Conservation (phyloP, 2,888 invertebrate genomes). For the Neocrepidodera transversa region DNA sequence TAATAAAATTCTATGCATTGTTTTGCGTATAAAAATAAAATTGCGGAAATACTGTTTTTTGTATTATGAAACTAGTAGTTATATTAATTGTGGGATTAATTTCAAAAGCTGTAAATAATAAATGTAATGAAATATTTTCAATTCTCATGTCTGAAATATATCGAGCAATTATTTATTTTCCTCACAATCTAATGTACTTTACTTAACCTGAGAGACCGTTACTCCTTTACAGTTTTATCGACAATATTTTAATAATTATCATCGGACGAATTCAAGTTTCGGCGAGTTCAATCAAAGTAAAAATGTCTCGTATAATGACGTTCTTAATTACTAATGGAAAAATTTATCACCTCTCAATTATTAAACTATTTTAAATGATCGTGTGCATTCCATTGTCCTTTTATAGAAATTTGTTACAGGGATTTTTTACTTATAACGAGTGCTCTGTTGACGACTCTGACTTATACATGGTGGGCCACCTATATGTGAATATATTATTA, state of each 20-base stretch:
- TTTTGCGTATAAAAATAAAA: constrained; percentile 14
- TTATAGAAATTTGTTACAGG: constrained; percentile 45
- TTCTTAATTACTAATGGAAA: constrained; percentile 43
- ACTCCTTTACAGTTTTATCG: constrained; percentile 7
- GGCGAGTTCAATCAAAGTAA: constrained; percentile 37
- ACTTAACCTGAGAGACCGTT: not conserved
- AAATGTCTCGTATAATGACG: constrained; percentile 34
- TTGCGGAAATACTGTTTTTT: no score
- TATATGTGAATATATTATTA: no score
- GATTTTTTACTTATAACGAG: constrained; percentile 32
- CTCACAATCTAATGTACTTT: not conserved
- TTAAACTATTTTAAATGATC: constrained; percentile 49
- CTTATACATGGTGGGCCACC: constrained; percentile 11
- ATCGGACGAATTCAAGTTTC: constrained; percentile 36
- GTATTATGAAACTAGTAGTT: no score
- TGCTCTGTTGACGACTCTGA: constrained; percentile 32
- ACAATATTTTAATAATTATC: constrained; percentile 30
- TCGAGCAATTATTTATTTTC: not conserved
- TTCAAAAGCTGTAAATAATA: no score
- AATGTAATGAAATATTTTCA: no score
- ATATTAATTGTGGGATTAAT: no score
- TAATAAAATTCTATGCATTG: not conserved
- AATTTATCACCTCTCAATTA: constrained; percentile 50
- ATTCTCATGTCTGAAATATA: not conserved
- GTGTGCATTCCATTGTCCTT: constrained; percentile 48